Evolutionary conservation across 2,888 invertebrate species (phyloP).

Genomic region (Sepioteuthis lessoniana): DNA sequence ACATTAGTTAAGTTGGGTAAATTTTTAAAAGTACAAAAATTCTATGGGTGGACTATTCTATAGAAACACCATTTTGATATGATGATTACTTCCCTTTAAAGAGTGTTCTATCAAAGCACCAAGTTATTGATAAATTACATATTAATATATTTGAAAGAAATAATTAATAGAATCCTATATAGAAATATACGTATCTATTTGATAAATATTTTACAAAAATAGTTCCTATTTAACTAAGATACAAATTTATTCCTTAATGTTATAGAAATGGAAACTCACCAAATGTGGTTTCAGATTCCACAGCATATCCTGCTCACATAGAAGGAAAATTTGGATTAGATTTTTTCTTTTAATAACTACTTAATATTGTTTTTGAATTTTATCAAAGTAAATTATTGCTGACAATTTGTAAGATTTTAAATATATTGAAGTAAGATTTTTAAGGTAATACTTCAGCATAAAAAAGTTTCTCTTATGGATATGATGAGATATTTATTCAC

Average conservation of each 20-base stretch:
- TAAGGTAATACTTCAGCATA: neutral
- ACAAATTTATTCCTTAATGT: neutral
- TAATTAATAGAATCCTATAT: no score
- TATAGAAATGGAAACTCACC: neutral
- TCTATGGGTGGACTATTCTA: no score
- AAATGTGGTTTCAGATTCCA: neutral
- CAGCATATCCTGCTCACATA: neutral
- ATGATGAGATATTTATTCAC: neutral
- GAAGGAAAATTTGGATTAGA: neutral
- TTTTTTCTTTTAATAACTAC: neutral
- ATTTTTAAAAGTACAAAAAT: no score
- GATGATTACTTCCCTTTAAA: no score
- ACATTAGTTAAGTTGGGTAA: no score
- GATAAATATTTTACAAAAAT: neutral
- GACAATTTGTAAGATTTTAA: neutral
- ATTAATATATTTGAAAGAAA: no score
- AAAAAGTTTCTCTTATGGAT: neutral
- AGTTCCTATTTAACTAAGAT: neutral
- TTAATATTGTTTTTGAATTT: neutral
- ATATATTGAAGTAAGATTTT: neutral
- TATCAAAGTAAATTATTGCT: neutral
- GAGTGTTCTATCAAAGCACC: no score
- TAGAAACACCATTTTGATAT: no score
- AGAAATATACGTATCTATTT: no score
- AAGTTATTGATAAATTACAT: no score